These are phyloP conservation scores for Actenoides lindsayi DNA, from an alignment of 2,113 vertebrate species.

Conservation along the genomic window DNA sequence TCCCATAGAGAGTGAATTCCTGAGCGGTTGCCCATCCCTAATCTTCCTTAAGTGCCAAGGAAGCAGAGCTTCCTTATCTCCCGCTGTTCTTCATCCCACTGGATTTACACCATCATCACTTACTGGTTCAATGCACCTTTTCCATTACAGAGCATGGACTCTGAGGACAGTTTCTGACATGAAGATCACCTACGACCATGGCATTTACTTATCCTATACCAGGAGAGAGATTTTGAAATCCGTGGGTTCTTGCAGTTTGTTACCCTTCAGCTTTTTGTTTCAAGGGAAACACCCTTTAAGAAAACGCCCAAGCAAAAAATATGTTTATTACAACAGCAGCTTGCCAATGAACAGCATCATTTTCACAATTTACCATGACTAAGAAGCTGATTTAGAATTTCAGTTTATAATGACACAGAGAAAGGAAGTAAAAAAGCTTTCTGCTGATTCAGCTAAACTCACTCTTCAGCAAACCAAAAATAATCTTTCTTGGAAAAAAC, in stretches of 20 bases:
- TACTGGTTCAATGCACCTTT: background rate
- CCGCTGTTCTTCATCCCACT: background rate
- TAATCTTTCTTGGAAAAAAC: background rate
- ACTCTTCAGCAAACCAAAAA: constrained; percentile 6
- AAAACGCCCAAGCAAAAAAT: background rate
- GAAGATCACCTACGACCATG: background rate
- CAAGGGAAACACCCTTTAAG: background rate
- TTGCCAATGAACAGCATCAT: background rate
- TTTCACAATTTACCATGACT: background rate
- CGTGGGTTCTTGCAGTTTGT: background rate
- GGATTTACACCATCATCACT: background rate
- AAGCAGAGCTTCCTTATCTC: background rate
- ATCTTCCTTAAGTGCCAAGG: background rate
- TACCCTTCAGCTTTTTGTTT: background rate
- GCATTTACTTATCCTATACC: background rate
- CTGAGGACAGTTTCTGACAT: background rate
- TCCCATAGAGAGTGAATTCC: background rate
- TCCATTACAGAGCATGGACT: background rate
- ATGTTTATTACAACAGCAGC: background rate
- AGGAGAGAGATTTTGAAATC: background rate
- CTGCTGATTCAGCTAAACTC: constrained; percentile 1
- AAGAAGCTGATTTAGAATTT: constrained; percentile 9
- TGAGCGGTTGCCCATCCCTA: background rate
- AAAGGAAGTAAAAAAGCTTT: constrained; percentile 21
- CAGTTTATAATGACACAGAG: background rate